Evolutionary conservation across 2,113 vertebrate genomes (phyloP).

Genomic region (Todiramphus saurophagus): DNA sequence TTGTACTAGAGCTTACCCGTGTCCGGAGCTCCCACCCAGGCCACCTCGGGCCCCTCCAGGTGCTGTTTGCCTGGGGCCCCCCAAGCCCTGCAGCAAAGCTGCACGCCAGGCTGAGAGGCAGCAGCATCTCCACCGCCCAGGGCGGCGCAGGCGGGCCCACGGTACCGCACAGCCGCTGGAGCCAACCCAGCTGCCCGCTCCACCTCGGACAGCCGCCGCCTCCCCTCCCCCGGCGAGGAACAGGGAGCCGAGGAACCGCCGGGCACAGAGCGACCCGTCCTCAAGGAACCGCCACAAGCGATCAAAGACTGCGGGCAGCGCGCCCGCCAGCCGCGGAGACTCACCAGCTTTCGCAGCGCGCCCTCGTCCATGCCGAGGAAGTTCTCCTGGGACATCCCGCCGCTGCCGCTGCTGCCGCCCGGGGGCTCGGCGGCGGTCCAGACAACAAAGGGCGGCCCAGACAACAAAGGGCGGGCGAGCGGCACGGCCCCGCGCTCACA

Average conservation of each 20-base stretch:
- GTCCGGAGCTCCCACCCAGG: background rate
- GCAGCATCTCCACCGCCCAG: background rate
- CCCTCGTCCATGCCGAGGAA: slow-evolving; percentile 77
- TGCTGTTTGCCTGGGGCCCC: background rate
- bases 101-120: background rate
- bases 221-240: background rate
- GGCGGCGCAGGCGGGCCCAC: fast-evolving
- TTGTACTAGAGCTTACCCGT: background rate
- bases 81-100: background rate
- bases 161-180: background rate
- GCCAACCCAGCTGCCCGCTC: too few relatives aligned
- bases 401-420: too few relatives aligned
- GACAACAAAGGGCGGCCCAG: background rate
- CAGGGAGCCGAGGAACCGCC: background rate
- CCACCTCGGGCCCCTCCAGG: background rate
- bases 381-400: slow-evolving; percentile 72
- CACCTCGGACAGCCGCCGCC: background rate
- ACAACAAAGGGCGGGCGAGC: background rate
- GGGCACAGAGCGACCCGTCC: background rate
- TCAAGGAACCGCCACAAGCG: background rate
- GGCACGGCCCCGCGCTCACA: background rate
- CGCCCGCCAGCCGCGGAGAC: background rate
- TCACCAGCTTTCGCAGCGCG: slow-evolving; percentile 77
- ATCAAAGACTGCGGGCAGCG: background rate
- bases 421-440: too few relatives aligned